Conservation (phyloP, 2,888 invertebrate species). For the Strigamia crassipes region DNA sequence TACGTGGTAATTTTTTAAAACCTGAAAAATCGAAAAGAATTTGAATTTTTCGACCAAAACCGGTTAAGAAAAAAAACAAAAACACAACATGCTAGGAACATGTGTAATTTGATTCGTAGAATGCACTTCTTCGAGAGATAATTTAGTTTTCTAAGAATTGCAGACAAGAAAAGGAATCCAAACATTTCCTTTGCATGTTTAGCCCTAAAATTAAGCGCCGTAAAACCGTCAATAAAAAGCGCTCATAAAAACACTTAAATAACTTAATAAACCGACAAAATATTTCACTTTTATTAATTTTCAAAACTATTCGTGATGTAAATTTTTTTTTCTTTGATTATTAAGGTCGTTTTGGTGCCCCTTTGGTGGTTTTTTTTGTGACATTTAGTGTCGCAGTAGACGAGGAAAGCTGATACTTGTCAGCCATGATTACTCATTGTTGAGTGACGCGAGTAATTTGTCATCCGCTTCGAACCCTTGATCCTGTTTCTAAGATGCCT, state of each 20-base stretch:
- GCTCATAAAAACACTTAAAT: not conserved
- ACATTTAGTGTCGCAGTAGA: conserved; percentile 7
- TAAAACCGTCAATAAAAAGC: not conserved
- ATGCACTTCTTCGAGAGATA: not conserved
- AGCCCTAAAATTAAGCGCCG: not conserved
- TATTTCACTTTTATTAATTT: no score
- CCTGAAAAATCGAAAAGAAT: not conserved
- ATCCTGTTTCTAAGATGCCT: conserved; percentile 8
- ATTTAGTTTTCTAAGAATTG: not conserved
- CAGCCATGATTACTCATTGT: conserved; percentile 27
- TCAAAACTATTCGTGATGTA: not conserved
- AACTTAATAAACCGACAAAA: no score
- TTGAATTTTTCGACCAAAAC: not conserved
- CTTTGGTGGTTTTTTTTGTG: not conserved
- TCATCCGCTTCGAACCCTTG: not conserved
- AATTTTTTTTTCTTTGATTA: not conserved
- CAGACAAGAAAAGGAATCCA: not conserved
- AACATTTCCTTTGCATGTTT: conserved; percentile 23
- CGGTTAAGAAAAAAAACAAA: not conserved
- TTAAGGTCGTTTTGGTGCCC: not conserved
- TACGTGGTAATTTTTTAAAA: not conserved
- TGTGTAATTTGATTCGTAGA: not conserved
- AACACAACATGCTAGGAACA: not conserved
- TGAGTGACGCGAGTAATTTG: conserved; percentile 26
- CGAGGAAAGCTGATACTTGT: conserved; percentile 10